A percentile compares a stretch with the other conserved stretches of the same genome.
Conservation (phyloP, 1,140 invertebrate species). For the Heliconius melpomene region DNA sequence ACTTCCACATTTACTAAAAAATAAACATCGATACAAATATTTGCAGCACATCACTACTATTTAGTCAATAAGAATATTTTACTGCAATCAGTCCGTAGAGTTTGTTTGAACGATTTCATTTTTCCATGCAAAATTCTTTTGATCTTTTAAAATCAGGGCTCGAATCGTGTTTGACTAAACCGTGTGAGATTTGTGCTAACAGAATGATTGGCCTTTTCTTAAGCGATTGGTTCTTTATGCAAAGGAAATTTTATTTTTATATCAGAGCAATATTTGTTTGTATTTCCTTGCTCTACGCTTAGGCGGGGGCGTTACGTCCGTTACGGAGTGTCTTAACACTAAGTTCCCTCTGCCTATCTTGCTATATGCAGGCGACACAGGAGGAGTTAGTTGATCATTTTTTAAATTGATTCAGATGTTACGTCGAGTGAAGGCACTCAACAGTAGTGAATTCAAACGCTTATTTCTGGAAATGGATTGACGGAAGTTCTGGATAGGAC, state of each 20-base stretch:
- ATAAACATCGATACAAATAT: neutral
- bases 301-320: too few species aligned
- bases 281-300: too few species aligned
- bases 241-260: neutral
- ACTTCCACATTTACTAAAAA: neutral
- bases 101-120: slow-evolving; percentile 41
- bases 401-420: too few species aligned
- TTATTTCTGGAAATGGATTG: too few species aligned
- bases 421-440: too few species aligned
- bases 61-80: slow-evolving; percentile 38
- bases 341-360: too few species aligned
- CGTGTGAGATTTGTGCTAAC: slow-evolving; percentile 25
- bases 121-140: slow-evolving; percentile 39
- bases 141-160: slow-evolving; percentile 39
- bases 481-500: too few species aligned
- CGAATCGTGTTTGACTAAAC: slow-evolving; percentile 28
- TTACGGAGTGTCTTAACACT: too few species aligned
- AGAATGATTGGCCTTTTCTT: slow-evolving; percentile 9
- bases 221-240: slow-evolving; percentile 6
- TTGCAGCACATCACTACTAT: slow-evolving; percentile 29
- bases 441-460: too few species aligned
- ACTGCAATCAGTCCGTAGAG: slow-evolving; percentile 37
- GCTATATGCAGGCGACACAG: too few species aligned
- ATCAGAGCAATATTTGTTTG: too few species aligned
- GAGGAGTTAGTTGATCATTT: too few species aligned